A percentile compares a stretch with the other conserved stretches of the same genome.
Evolutionary conservation across 2,888 invertebrate genomes (phyloP).

Genomic region (Cataglyphis cursor): DNA sequence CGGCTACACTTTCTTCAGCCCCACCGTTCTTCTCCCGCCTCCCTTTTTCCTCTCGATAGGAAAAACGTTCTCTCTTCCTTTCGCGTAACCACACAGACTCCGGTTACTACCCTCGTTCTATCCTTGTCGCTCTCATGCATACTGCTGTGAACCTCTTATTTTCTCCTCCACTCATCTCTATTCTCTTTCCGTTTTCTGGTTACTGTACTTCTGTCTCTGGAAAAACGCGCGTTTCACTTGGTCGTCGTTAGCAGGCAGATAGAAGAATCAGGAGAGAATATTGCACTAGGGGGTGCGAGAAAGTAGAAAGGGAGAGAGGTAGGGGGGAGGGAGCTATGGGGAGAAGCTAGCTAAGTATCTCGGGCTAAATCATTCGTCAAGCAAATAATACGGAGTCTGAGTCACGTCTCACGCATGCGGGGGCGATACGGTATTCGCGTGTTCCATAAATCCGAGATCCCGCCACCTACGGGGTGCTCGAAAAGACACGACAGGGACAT

Average conservation of each 20-base stretch:
- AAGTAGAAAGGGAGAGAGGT: constrained; percentile 12
- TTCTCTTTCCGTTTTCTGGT: constrained; percentile 64
- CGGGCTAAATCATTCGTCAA: constrained; percentile 83
- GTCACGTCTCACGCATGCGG: constrained; percentile 76
- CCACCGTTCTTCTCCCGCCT: constrained; percentile 65
- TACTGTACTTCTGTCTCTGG: constrained; percentile 48
- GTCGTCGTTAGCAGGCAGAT: constrained; percentile 42
- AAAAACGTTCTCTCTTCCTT: constrained; percentile 61
- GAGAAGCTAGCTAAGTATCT: constrained; percentile 61
- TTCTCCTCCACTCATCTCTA: background rate
- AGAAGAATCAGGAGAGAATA: constrained; percentile 8
- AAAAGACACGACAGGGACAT: constrained; percentile 35
- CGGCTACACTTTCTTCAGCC: constrained; percentile 81
- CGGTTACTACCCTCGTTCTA: constrained; percentile 56
- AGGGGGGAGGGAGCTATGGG: constrained; percentile 23
- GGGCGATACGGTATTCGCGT: constrained; percentile 71
- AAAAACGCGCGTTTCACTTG: constrained; percentile 27
- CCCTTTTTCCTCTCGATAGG: constrained; percentile 59
- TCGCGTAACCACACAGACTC: constrained; percentile 49
- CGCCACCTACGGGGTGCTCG: constrained; percentile 60
- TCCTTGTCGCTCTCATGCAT: constrained; percentile 52
- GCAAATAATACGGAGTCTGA: constrained; percentile 82
- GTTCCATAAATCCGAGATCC: constrained; percentile 63
- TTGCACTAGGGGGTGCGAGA: constrained; percentile 21
- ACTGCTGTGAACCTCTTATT: constrained; percentile 24